phyloP scores from a whole-genome alignment of 2,797 vertebrate genomes.

The Sebastes kiyomatsui region DNA sequence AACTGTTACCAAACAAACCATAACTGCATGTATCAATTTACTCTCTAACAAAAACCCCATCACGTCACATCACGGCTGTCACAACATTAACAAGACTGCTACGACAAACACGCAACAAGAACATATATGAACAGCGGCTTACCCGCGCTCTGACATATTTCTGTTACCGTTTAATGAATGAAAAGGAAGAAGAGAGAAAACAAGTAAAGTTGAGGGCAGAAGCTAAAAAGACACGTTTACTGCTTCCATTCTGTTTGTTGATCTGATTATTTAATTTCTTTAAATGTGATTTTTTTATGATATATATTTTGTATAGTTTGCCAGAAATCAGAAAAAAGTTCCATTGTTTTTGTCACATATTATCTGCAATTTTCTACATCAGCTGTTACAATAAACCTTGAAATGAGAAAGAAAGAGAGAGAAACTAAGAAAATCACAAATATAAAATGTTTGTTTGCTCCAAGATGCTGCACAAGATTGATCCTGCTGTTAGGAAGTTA shows the following conservation, averaged over 20 bases:
- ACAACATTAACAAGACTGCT: constrained; percentile 23
- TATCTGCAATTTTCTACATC: not conserved
- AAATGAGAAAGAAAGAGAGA: not conserved
- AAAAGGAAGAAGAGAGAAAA: constrained; percentile 69
- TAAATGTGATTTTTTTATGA: not conserved
- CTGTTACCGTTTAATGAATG: constrained; percentile 82
- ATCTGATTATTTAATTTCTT: not conserved
- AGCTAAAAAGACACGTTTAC: not conserved
- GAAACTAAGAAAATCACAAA: not conserved
- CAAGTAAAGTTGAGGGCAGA: constrained; percentile 17
- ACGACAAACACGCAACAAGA: constrained; percentile 24
- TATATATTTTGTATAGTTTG: not conserved
- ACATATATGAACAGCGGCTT: constrained; percentile 70
- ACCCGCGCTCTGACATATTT: constrained; percentile 91
- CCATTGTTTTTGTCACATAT: not conserved
- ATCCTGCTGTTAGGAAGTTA: not conserved
- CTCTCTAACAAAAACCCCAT: not conserved
- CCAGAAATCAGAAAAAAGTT: not conserved
- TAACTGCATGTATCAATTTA: not conserved
- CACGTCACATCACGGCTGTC: constrained; percentile 5
- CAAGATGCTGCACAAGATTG: not conserved
- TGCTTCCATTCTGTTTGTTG: not conserved
- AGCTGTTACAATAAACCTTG: not conserved
- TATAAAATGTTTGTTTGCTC: not conserved
- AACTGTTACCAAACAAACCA: not conserved